Percentiles rank a stretch among this genome's conserved stretches.
These are phyloP conservation scores for Rhinolophus sinicus DNA, from an alignment of 2,113 vertebrate genomes.

Conservation along the genomic window DNA sequence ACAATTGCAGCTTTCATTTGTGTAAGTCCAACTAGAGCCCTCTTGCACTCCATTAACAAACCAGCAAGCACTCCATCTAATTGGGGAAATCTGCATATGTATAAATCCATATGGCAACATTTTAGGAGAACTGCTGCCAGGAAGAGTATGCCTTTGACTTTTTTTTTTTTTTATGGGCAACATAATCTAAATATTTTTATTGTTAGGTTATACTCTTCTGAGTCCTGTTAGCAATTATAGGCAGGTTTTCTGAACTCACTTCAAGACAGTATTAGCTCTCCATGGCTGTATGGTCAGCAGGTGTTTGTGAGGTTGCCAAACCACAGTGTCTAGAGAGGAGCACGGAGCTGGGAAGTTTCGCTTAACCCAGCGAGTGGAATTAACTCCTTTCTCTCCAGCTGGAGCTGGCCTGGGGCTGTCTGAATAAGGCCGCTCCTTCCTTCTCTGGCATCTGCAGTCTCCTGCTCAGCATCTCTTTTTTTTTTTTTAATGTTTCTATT, in stretches of 20 bases:
- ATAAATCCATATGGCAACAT: conserved; percentile 79
- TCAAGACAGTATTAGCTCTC: conserved; percentile 80
- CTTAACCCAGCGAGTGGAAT: conserved; percentile 44
- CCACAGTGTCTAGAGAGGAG: conserved; percentile 69
- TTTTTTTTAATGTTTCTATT: neutral
- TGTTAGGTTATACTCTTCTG: conserved; percentile 84
- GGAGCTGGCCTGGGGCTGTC: neutral
- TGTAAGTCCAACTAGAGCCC: conserved; percentile 61
- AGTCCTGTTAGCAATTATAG: conserved; percentile 86
- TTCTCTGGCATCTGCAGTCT: neutral
- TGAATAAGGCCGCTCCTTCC: neutral
- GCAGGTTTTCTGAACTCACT: conserved; percentile 78
- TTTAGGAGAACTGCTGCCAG: conserved; percentile 80
- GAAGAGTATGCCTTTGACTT: conserved; percentile 73
- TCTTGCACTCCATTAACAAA: conserved; percentile 49
- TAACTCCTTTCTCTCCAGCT: conserved; percentile 61
- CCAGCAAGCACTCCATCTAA: conserved; percentile 69
- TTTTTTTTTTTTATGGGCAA: conserved; percentile 79
- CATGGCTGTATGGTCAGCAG: conserved; percentile 76
- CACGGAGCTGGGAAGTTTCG: conserved; percentile 48
- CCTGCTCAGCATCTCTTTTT: neutral
- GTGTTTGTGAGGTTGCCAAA: conserved; percentile 83
- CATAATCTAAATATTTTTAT: conserved; percentile 86
- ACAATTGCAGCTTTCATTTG: conserved; percentile 65
- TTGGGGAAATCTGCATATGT: conserved; percentile 78